Conservation (phyloP, 2,888 invertebrate genomes). For the Coelogynopora nodosa region DNA sequence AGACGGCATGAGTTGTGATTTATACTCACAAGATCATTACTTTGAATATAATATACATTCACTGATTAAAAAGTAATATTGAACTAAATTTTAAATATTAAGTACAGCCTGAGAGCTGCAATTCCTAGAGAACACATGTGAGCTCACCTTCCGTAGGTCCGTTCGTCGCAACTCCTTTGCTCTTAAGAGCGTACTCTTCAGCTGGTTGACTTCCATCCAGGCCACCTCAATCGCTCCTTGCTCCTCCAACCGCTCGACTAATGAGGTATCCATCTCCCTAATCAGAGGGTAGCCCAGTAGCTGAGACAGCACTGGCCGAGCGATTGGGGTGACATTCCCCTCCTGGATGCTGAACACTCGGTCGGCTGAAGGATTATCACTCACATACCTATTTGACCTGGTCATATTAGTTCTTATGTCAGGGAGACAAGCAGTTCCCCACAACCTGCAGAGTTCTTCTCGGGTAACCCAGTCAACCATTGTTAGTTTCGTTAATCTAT, state of each 20-base stretch:
- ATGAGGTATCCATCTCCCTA: not conserved
- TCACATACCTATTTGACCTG: not conserved
- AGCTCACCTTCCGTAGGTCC: not conserved
- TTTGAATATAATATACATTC: no score
- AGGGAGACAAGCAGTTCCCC: not conserved
- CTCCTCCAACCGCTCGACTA: not conserved
- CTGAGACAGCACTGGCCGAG: not conserved
- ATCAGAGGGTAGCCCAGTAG: not conserved
- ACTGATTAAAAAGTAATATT: no score
- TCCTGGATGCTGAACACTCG: not conserved
- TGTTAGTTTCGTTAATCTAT: no score
- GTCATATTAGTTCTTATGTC: not conserved
- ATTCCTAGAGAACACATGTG: no score
- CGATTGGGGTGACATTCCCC: not conserved
- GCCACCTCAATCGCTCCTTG: not conserved
- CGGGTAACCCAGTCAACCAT: slow-evolving; percentile 10
- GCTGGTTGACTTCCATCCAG: not conserved
- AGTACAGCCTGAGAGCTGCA: no score
- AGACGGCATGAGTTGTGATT: no score
- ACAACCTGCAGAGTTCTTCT: not conserved
- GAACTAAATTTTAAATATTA: no score
- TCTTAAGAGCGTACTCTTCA: not conserved
- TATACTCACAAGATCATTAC: no score
- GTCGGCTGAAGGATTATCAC: not conserved
- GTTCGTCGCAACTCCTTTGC: not conserved